Base-by-base conservation (phyloP, 2,113 vertebrate species). In the Carassius gibelio region DNA sequence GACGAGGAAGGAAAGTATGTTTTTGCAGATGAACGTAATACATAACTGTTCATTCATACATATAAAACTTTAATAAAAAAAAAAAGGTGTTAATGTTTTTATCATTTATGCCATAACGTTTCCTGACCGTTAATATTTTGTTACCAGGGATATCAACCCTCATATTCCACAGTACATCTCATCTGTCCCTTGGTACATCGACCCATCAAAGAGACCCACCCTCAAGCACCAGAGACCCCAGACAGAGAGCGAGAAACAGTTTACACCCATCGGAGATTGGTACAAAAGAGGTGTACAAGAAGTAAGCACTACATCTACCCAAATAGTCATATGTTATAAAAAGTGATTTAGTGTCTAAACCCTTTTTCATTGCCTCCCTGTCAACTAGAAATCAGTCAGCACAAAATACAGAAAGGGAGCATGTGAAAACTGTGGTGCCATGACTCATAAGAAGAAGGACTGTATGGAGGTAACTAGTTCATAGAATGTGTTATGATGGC, bases 101-200 rank as follows among this genome's bases (percentile, higher is more conserved):
- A 4, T 45, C 36, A 74, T 45, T 23, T 23, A 7, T 48, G 17
- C 11, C 0, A 38, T 48, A n/a, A 14, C 21, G 8, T 0, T 23
- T 66, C 14, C 55, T 68, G 21, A 42, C 50, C 10, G 21, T 77
- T 69, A 68, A 30, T 30, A 30, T 30, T 30, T 90, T 21, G 89
- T 88, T 91, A 92, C 10, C 91, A 99, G 98, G 88, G 98, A 99
- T 84, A 99, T 99, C 90, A 99, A 99, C 89, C 98, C 98, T 89
- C 98, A 99, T 81, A 99, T 99, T 88, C 98, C 98, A 66, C 98
- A 99, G 94, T 99, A 99, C 88, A 99, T 99, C 90, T 97, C 97
- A 36, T 99, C 97, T 1, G 98, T 99, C 0, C 98, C 98, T 0
- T 99, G 98, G 98, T 99, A 99, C 89, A 97, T 99, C 17, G 98